phyloP scores from a whole-genome alignment of 37 sponge, comb jelly and placozoan genomes.

The Chondrilla cf. caribensis region DNA sequence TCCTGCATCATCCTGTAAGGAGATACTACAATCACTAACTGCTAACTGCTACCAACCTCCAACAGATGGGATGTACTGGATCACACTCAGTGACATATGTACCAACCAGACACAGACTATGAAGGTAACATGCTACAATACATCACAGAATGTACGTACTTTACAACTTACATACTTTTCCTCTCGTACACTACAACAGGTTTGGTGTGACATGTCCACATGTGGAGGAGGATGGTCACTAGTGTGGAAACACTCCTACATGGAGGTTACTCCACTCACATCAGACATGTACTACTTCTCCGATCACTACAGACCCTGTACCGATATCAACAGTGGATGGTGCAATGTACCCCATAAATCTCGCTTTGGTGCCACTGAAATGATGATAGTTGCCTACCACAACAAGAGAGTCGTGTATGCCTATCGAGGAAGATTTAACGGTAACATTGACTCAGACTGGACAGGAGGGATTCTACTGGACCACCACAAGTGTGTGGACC shows the following conservation, averaged over 20 bases:
- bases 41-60: no score
- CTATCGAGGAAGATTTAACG: constrained; percentile 9
- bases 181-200: no score
- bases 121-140: no score
- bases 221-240: constrained; percentile 2
- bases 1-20: no score
- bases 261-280: background rate
- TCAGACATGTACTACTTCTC: background rate
- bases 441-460: constrained; percentile 28
- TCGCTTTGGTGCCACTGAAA: background rate
- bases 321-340: background rate
- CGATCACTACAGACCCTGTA: background rate
- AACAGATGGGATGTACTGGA: no score
- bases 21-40: no score
- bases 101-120: no score
- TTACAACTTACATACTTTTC: no score
- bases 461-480: background rate
- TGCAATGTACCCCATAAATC: background rate
- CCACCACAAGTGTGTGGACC: constrained; percentile 5
- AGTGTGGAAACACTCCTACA: background rate
- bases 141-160: no score
- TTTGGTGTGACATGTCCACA: background rate
- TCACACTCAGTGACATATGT: no score
- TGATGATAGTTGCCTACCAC: constrained; percentile 30
- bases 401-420: constrained; percentile 12